phyloP scores from a whole-genome alignment of 2,113 vertebrate species.

The Hippocampus guttulatus region DNA sequence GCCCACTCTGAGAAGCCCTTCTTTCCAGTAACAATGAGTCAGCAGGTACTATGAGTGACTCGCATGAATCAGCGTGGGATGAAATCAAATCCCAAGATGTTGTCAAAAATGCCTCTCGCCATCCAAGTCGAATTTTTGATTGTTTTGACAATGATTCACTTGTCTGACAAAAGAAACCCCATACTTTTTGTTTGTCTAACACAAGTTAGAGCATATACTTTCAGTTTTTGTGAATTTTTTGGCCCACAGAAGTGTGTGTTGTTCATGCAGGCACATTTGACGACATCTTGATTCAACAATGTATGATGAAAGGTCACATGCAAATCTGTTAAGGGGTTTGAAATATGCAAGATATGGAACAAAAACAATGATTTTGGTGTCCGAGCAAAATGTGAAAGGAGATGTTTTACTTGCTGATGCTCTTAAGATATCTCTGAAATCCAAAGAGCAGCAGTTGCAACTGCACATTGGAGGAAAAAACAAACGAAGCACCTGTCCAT shows the following conservation, averaged over 20 bases:
- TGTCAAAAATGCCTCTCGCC: conserved; percentile 11
- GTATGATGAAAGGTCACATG: conserved; percentile 12
- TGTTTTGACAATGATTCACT: conserved; percentile 52
- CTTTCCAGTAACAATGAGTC: conserved; percentile 41
- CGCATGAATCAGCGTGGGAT: conserved; percentile 23
- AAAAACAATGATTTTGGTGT: conserved; percentile 11
- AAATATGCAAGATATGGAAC: conserved; percentile 4
- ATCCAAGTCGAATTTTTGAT: conserved; percentile 10
- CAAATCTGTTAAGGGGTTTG: background rate
- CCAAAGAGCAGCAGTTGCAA: background rate
- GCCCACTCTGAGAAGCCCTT: conserved; percentile 2
- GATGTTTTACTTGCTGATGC: background rate
- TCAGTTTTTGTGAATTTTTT: conserved; percentile 12
- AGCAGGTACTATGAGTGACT: conserved; percentile 26
- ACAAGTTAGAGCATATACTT: background rate
- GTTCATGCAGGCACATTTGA: conserved; percentile 6
- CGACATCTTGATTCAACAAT: no score
- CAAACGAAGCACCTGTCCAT: background rate
- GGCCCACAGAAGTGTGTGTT: conserved; percentile 22
- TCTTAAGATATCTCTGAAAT: background rate
- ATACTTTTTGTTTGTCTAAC: background rate
- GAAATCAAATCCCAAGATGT: conserved; percentile 24
- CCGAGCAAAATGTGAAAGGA: background rate
- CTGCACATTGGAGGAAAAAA: background rate
- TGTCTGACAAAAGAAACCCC: conserved; percentile 15